phyloP scores from a whole-genome alignment of 2,888 invertebrate species.

The Lasioglossum pauxillum region DNA sequence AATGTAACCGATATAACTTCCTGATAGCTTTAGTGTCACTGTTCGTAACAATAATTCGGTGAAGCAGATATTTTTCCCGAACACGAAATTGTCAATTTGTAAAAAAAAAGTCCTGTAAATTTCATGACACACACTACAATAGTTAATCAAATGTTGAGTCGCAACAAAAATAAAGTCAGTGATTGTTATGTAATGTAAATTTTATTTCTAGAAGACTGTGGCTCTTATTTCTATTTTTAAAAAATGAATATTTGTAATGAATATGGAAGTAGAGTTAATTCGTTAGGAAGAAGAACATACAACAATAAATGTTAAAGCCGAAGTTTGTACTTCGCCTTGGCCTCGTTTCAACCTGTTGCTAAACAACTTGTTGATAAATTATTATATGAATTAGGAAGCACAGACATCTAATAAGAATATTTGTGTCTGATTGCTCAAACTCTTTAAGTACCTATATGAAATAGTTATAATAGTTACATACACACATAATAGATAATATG shows the following conservation, averaged over 20 bases:
- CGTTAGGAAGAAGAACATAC: background rate
- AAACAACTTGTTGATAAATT: background rate
- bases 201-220: background rate
- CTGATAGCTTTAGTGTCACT: background rate
- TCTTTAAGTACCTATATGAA: background rate
- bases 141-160: background rate
- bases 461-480: background rate
- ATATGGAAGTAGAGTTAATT: background rate
- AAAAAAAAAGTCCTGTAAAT: background rate
- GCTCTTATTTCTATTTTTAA: background rate
- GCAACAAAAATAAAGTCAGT: background rate
- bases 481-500: background rate
- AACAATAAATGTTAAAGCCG: background rate
- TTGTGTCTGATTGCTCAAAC: background rate
- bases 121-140: background rate
- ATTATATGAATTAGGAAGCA: background rate
- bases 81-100: background rate
- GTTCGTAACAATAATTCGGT: background rate
- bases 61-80: background rate
- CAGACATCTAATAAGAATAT: background rate
- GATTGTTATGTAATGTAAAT: background rate
- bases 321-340: background rate
- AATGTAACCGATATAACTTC: background rate
- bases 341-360: background rate
- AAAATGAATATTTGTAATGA: background rate